phyloP scores from a whole-genome alignment of 2,113 vertebrate genomes.

The Macheiramphus alcinus region DNA sequence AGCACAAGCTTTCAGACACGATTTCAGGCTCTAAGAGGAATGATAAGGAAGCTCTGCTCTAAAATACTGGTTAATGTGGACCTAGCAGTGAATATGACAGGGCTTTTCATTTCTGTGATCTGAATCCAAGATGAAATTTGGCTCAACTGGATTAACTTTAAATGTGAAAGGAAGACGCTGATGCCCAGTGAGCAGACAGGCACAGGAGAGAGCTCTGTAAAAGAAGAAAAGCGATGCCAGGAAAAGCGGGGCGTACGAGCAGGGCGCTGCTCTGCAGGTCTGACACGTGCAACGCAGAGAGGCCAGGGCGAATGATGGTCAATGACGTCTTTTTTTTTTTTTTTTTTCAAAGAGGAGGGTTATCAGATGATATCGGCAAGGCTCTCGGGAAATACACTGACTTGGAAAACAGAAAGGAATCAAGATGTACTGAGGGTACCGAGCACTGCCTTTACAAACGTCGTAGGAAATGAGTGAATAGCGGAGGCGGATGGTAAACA shows the following conservation, averaged over 20 bases:
- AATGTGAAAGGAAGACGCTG: not conserved
- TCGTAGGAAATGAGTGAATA: not conserved
- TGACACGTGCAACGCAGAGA: accelerated
- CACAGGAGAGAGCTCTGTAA: not conserved
- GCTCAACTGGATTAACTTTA: not conserved
- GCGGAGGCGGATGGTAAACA: accelerated
- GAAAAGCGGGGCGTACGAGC: accelerated
- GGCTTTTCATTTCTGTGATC: not conserved
- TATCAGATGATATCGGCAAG: not conserved
- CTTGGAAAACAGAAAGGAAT: not conserved
- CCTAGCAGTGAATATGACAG: not conserved
- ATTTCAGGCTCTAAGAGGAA: not conserved
- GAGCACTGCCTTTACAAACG: accelerated
- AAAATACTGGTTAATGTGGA: not conserved
- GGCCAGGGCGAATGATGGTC: accelerated
- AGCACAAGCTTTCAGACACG: not conserved
- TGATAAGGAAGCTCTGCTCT: not conserved
- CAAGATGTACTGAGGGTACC: not conserved
- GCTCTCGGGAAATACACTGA: not conserved
- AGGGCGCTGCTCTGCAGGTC: not conserved
- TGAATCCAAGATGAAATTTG: not conserved
- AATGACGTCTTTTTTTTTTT: no score
- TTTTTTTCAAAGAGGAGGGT: not conserved
- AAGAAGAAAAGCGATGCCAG: accelerated
- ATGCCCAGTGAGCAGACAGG: not conserved